Percentiles rank a stretch among this genome's conserved stretches.
Conservation (phyloP, 1,140 invertebrate genomes). For the Popillia japonica region DNA sequence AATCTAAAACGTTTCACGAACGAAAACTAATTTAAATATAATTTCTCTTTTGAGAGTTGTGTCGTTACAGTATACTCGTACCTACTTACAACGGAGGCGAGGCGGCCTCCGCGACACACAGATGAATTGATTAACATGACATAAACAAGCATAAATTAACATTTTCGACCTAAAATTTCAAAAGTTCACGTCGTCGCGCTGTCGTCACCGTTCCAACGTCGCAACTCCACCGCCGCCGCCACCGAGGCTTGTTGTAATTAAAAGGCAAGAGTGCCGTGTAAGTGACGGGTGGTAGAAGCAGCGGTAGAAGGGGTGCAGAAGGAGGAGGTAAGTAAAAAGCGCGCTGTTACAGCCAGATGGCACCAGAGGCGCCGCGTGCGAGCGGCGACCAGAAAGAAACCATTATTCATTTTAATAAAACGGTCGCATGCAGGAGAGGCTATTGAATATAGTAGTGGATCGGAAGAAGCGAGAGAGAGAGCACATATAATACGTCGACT, state of each 20-base stretch:
- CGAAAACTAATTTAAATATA: too few relatives aligned
- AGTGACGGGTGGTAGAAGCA: slow-evolving; percentile 49
- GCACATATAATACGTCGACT: neutral
- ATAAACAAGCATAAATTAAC: slow-evolving; percentile 56
- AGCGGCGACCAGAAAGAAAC: slow-evolving; percentile 53
- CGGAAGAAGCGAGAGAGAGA: neutral
- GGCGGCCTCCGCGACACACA: neutral
- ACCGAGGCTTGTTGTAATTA: slow-evolving; percentile 51
- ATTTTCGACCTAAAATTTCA: slow-evolving; percentile 56
- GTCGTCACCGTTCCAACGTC: neutral
- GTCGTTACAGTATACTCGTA: neutral
- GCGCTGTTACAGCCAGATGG: slow-evolving; percentile 55
- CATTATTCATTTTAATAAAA: slow-evolving; percentile 61
- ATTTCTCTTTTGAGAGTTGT: neutral
- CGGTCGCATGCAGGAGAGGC: slow-evolving; percentile 52
- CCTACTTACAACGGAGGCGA: too few relatives aligned
- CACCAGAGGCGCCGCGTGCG: slow-evolving; percentile 52
- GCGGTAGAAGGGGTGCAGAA: slow-evolving; percentile 46
- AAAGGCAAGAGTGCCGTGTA: slow-evolving; percentile 55
- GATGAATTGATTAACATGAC: slow-evolving; percentile 56
- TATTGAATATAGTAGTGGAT: slow-evolving; percentile 52
- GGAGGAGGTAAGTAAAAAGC: slow-evolving; percentile 44
- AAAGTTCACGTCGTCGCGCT: slow-evolving; percentile 54
- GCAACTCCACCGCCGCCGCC: neutral
- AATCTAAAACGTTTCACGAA: too few relatives aligned